A percentile compares a stretch with the other conserved stretches of the same genome.
Evolutionary conservation across 1,140 invertebrate species (phyloP).

Genomic region (Drosophila trapezifrons): DNA sequence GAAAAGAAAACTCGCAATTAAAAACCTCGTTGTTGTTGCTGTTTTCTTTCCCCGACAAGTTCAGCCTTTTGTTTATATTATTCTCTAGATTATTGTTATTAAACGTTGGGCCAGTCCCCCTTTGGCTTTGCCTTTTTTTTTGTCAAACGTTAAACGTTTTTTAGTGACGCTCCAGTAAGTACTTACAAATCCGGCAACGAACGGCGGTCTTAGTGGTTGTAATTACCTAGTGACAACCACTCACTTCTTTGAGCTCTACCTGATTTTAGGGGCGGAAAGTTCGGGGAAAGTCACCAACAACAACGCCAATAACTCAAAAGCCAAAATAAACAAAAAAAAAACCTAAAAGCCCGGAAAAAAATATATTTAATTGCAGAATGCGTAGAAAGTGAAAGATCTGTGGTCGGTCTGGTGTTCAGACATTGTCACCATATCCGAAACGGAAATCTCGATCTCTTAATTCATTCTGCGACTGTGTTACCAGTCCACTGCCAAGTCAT

Average conservation of each 20-base stretch:
- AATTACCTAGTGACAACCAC: slow-evolving; percentile 42
- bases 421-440: slow-evolving; percentile 32
- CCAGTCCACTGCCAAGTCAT: background rate
- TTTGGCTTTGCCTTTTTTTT: slow-evolving; percentile 43
- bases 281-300: slow-evolving; percentile 41
- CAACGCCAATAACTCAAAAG: background rate
- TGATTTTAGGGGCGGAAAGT: slow-evolving; percentile 38
- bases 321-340: slow-evolving; percentile 1
- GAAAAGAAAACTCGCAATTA: slow-evolving; percentile 75
- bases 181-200: slow-evolving; percentile 21
- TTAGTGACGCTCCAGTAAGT: slow-evolving; percentile 74
- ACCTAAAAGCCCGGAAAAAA: background rate
- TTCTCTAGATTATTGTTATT: slow-evolving; percentile 62
- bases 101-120: slow-evolving; percentile 35
- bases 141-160: slow-evolving; percentile 65
- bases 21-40: slow-evolving; percentile 33
- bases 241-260: slow-evolving; percentile 23
- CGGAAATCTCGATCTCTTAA: slow-evolving; percentile 18
- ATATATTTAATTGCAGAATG: slow-evolving; percentile 51
- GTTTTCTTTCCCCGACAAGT: slow-evolving; percentile 18
- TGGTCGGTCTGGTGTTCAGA: slow-evolving; percentile 4
- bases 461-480: background rate
- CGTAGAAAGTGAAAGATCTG: slow-evolving; percentile 52
- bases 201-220: slow-evolving; percentile 45
- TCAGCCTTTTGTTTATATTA: slow-evolving; percentile 43